A percentile compares a stretch with the other conserved stretches of the same genome.
phyloP scores from a whole-genome alignment of 2,888 invertebrate genomes.

The Halocaridina rubra region DNA sequence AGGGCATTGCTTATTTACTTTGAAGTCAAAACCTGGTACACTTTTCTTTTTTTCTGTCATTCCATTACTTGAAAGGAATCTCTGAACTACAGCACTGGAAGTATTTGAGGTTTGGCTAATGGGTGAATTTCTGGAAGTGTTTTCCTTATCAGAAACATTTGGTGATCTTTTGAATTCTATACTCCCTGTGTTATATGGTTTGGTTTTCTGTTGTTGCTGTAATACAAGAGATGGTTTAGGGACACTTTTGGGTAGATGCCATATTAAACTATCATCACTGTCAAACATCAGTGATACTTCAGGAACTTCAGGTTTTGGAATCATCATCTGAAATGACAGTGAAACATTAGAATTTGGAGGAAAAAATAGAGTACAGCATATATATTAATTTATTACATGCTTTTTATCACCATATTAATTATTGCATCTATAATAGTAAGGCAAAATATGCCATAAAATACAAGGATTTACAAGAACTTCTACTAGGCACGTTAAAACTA shows the following conservation, averaged over 20 bases:
- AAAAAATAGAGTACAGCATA: too few species aligned
- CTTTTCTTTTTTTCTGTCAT: not conserved
- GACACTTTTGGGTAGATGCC: not conserved
- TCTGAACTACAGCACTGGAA: not conserved
- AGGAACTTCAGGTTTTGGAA: slow-evolving; percentile 29
- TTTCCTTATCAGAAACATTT: not conserved
- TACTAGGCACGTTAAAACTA: too few species aligned
- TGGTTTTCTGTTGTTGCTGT: not conserved
- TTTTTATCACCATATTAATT: too few species aligned
- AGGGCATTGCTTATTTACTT: not conserved
- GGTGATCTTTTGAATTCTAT: not conserved
- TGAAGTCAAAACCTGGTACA: not conserved
- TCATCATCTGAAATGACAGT: not conserved
- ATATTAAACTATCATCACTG: slow-evolving; percentile 24
- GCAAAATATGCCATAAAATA: too few species aligned
- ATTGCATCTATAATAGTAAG: too few species aligned
- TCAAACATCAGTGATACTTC: slow-evolving; percentile 43
- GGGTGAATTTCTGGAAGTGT: not conserved
- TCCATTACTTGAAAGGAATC: not conserved
- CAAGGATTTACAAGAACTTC: too few species aligned
- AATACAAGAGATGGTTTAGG: not conserved
- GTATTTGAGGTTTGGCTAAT: not conserved
- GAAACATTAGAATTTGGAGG: too few species aligned
- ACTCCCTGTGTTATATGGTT: not conserved
- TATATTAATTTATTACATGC: too few species aligned